Evolutionary conservation across 2,888 invertebrate genomes (phyloP), one percentile per base, ranked within the genome.

Genomic region (Digitonthophagus gazella): DNA sequence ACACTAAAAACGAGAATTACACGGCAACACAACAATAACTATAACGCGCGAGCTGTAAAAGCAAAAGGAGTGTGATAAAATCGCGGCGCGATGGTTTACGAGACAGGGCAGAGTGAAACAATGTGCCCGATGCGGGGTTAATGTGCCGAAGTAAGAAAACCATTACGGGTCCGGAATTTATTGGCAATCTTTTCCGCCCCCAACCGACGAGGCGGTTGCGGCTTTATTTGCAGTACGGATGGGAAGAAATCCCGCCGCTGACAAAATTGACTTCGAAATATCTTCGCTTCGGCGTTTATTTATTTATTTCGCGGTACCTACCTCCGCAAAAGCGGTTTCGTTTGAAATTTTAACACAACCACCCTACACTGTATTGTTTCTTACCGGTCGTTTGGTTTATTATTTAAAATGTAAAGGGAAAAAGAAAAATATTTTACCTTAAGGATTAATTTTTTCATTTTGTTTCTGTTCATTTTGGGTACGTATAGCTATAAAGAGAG

Each of bases 201-300:
- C 57, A 15, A 8, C 57, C 57, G 57, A 14, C 57, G 28, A 44
- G 28, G 28, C 28, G 28, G 28, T 8, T 11, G 11, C 28, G 28
- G 11, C 28, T 44, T 44, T 44, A 44, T 44, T 44, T 44, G 28
- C n/a, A 44, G 28, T 57, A 57, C 61, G 16, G 11, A 61, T 15
- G n/a, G n/a, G 28, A 20, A 16, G 16, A 16, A 57, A 57, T 15
- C 57, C 14, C 6, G 11, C 57, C 54, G 11, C 54, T 54, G 54
- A 8, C 54, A 54, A 44, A 44, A 44, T 44, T 44, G 28, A 44
- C 28, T 44, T 11, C 3, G 28, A 44, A 44, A 44, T 44, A 61
- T 61, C 61, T 16, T 61, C 20, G 61, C 61, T 61, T 61, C 28
- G 28, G 11, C 11, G 28, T 44, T 44, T 44, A 44, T 11, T 44